Base-by-base conservation (phyloP, 2,888 invertebrate genomes). In the Andrena bicolor region DNA sequence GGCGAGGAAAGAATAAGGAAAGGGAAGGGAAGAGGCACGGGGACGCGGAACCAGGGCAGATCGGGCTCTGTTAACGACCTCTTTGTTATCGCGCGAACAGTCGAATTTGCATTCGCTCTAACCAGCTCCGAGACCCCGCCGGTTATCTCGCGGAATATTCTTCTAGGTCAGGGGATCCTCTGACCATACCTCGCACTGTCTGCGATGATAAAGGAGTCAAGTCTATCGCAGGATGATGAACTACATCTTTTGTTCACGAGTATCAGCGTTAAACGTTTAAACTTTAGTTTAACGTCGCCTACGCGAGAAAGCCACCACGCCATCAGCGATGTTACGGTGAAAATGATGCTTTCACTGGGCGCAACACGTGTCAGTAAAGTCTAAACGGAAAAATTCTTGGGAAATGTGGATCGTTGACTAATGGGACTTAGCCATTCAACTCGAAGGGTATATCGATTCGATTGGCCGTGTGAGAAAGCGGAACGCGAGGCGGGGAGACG, bases 61-160 rank as follows among this genome's bases (percentile, higher is more conserved):
- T 81, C 73, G 65, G 51, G 26, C 60, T 74, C 78, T 66, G 80
- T 80, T 83, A 84, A 83, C 80, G 71, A 76, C 35, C 74, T 20
- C 76, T 82, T 79, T 82, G 82, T 83, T 76, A 83, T 76, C 66
- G 30, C 64, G 51, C n/a, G 66, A 76, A 61, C 66, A 74, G 73
- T 78, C 66, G 51, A 65, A 81, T 82, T 85, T 82, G 73, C 84
- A 84, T 82, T 76, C 41, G 53, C 60, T 16, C 48, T 30, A 48
- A 35, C 49, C 58, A 51, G 3, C 49, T 10, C 64, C 32, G 58
- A 30, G 53, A 30, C 51, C 20, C 68, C 41, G 41, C 16, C 58
- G 26, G 48, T 78, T 74, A 74, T 77, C 70, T 61, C 8, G 13
- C 5, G 8, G 53, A 26, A 71, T 41, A 82, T 82, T 82, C 68